These are phyloP conservation scores for Cephus rjabovi DNA, from an alignment of 2,888 invertebrate species.

Conservation along the genomic window DNA sequence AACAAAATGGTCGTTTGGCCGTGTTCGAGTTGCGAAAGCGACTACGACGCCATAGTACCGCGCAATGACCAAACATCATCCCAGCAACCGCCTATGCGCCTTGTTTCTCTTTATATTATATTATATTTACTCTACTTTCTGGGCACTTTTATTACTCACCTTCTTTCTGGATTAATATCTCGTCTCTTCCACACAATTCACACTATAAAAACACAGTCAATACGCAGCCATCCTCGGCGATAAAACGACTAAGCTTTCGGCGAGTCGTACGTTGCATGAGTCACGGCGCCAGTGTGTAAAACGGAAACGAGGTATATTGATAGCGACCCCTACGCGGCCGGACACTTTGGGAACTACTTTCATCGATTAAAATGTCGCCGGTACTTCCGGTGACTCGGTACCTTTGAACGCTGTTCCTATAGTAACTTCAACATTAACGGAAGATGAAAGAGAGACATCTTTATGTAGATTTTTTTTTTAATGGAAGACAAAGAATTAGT, in stretches of 20 bases:
- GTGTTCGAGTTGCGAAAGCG: constrained; percentile 42
- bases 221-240: not conserved
- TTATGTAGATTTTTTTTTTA: not conserved
- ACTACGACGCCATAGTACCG: constrained; percentile 48
- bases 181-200: not conserved
- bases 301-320: not conserved
- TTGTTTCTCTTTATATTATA: not conserved
- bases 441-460: not conserved
- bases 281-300: not conserved
- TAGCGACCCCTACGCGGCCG: not conserved
- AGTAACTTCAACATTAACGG: not conserved
- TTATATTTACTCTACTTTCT: not conserved
- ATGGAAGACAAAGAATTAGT: not conserved
- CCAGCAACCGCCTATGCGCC: not conserved
- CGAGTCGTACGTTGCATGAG: not conserved
- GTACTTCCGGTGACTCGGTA: not conserved
- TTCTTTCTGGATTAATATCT: not conserved
- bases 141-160: not conserved
- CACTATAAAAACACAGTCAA: not conserved
- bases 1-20: constrained; percentile 52
- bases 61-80: constrained; percentile 27
- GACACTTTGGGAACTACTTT: not conserved
- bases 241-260: not conserved
- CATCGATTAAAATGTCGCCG: not conserved
- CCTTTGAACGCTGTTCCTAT: not conserved